A percentile compares a stretch with the other conserved stretches of the same genome.
phyloP scores from a whole-genome alignment of 2,888 invertebrate genomes.

The Campopleginae sp. region DNA sequence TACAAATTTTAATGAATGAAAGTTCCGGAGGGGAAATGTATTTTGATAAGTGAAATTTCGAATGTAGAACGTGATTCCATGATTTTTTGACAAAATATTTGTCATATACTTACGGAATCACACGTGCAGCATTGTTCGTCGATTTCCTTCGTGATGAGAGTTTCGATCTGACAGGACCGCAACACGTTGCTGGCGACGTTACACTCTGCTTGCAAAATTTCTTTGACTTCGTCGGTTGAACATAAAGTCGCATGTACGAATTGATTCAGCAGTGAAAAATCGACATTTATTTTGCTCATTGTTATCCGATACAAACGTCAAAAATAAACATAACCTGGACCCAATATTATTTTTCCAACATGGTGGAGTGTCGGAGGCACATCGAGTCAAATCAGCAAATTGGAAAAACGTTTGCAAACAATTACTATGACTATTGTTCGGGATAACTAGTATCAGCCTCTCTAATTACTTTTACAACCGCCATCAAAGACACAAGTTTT shows the following conservation, averaged over 20 bases:
- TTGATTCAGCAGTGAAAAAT: constrained; percentile 71
- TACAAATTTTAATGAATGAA: background rate
- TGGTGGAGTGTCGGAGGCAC: background rate
- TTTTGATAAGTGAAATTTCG: background rate
- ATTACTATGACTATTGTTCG: background rate
- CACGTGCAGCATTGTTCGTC: constrained; percentile 76
- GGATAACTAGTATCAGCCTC: background rate
- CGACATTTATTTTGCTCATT: constrained; percentile 49
- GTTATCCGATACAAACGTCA: constrained; percentile 15
- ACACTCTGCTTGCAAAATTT: constrained; percentile 75
- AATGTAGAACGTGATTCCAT: background rate
- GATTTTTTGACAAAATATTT: background rate
- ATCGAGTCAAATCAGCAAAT: constrained; percentile 1
- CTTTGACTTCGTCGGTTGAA: constrained; percentile 76
- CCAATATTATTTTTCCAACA: background rate
- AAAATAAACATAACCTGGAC: constrained; percentile 36
- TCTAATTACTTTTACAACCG: background rate
- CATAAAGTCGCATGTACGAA: constrained; percentile 72
- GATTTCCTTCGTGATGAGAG: constrained; percentile 69
- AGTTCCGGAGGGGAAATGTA: background rate
- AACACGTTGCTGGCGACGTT: constrained; percentile 79
- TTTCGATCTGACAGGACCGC: constrained; percentile 78
- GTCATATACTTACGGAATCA: constrained; percentile 74
- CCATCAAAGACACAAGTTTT: background rate
- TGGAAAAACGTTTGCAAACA: background rate